A percentile compares a stretch with the other conserved stretches of the same genome.
Evolutionary conservation across 1,140 invertebrate species (phyloP).

Genomic region (Scaptomyza montana): DNA sequence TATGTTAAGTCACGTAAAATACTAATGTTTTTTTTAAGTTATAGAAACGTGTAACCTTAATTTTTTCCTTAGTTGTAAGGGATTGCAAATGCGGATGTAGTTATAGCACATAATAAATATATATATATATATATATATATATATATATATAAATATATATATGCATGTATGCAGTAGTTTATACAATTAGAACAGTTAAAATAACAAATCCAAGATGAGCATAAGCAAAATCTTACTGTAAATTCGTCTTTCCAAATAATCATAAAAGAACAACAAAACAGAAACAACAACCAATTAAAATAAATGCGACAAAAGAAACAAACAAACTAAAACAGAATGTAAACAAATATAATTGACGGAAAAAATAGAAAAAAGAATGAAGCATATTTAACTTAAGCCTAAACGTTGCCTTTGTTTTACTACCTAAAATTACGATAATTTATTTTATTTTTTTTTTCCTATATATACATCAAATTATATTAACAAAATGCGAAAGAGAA

Average conservation of each 20-base stretch:
- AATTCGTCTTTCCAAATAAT: constrained; percentile 82
- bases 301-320: constrained; percentile 13
- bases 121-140: constrained; percentile 11
- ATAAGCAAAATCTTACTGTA: constrained; percentile 73
- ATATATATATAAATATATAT: constrained; percentile 13
- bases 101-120: constrained; percentile 23
- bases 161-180: constrained; percentile 18
- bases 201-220: constrained; percentile 28
- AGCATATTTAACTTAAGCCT: constrained; percentile 37
- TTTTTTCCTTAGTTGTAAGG: constrained; percentile 31
- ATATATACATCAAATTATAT: neutral
- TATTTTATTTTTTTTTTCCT: neutral
- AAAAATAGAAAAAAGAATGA: constrained; percentile 7
- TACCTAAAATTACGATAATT: neutral
- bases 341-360: neutral
- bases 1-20: constrained; percentile 36
- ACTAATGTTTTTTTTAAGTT: constrained; percentile 44
- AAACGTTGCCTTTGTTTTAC: constrained; percentile 15
- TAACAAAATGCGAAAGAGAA: no score
- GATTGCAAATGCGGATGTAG: constrained; percentile 37
- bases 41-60: constrained; percentile 32
- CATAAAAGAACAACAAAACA: constrained; percentile 53
- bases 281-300: constrained; percentile 8
- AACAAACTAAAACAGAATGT: neutral
- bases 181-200: constrained; percentile 41